Conservation (phyloP, 1,140 invertebrate species). For the Drosophila pruinosa region DNA sequence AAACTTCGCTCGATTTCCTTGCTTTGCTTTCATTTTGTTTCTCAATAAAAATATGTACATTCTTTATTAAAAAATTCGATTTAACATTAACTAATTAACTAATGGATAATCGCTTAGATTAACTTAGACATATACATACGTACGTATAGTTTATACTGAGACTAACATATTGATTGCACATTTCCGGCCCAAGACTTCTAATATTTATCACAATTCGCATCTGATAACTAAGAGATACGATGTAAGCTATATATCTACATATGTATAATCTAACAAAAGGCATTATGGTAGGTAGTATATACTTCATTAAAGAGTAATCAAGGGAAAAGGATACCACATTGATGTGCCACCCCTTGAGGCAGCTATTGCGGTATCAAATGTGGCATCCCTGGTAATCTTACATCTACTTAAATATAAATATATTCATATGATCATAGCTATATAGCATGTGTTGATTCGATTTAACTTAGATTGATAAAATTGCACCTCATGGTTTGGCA, state of each 20-base stretch:
- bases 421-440: neutral
- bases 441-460: neutral
- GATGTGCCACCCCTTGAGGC: slow-evolving; percentile 1
- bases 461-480: slow-evolving; percentile 23
- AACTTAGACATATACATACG: neutral
- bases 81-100: slow-evolving; percentile 1
- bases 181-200: slow-evolving; percentile 82
- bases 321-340: neutral
- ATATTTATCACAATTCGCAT: slow-evolving; percentile 83
- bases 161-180: slow-evolving; percentile 76
- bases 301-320: neutral
- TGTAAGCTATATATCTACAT: slow-evolving; percentile 30
- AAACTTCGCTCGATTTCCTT: too few species aligned
- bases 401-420: neutral
- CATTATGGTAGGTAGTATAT: neutral
- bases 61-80: slow-evolving; percentile 3
- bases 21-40: neutral
- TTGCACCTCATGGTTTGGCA: slow-evolving; percentile 80
- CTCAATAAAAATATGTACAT: slow-evolving; percentile 11
- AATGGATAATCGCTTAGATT: neutral
- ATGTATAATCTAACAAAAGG: slow-evolving; percentile 8
- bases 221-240: slow-evolving; percentile 44
- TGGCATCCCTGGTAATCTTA: neutral
- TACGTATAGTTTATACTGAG: slow-evolving; percentile 36
- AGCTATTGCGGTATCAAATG: slow-evolving; percentile 24